phyloP scores from a whole-genome alignment of 2,113 vertebrate species.

The Ammodytes dubius region DNA sequence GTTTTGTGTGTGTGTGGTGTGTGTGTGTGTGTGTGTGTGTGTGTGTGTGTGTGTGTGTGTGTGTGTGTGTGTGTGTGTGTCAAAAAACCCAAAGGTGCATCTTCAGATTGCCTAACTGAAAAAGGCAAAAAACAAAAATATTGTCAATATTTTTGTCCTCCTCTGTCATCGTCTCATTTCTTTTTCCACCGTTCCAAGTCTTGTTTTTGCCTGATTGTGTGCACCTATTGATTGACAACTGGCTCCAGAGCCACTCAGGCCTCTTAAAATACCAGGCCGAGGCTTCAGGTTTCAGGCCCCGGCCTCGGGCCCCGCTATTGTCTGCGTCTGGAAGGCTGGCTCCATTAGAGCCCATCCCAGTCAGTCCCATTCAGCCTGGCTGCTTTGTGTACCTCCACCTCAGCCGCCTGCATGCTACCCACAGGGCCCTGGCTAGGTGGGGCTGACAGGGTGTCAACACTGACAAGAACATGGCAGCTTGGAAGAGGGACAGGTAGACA shows the following conservation, averaged over 20 bases:
- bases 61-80: not conserved
- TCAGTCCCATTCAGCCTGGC: slow-evolving; percentile 79
- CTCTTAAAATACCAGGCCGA: slow-evolving; percentile 88
- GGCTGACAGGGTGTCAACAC: slow-evolving; percentile 79
- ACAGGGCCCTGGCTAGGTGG: slow-evolving; percentile 77
- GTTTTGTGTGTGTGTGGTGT: not conserved
- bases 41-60: not conserved
- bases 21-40: not conserved
- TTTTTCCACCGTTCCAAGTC: slow-evolving; percentile 60
- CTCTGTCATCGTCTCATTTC: slow-evolving; percentile 66
- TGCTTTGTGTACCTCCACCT: slow-evolving; percentile 79
- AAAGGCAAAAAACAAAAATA: slow-evolving; percentile 46
- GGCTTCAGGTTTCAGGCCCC: slow-evolving; percentile 87
- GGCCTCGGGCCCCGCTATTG: slow-evolving; percentile 85
- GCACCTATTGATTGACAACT: slow-evolving; percentile 89
- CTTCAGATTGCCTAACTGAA: slow-evolving; percentile 58
- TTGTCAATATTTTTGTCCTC: slow-evolving; percentile 79
- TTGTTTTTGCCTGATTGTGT: slow-evolving; percentile 81
- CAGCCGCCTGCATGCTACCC: slow-evolving; percentile 72
- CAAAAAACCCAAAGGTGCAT: slow-evolving; percentile 59
- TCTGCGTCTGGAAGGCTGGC: slow-evolving; percentile 83
- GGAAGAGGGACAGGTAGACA: slow-evolving; percentile 77
- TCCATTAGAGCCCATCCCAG: slow-evolving; percentile 80
- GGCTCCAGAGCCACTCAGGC: slow-evolving; percentile 89
- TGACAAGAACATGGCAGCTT: slow-evolving; percentile 74